A percentile compares a stretch with the other conserved stretches of the same genome.
Conservation (phyloP, 2,113 vertebrate genomes). For the Solea solea region DNA sequence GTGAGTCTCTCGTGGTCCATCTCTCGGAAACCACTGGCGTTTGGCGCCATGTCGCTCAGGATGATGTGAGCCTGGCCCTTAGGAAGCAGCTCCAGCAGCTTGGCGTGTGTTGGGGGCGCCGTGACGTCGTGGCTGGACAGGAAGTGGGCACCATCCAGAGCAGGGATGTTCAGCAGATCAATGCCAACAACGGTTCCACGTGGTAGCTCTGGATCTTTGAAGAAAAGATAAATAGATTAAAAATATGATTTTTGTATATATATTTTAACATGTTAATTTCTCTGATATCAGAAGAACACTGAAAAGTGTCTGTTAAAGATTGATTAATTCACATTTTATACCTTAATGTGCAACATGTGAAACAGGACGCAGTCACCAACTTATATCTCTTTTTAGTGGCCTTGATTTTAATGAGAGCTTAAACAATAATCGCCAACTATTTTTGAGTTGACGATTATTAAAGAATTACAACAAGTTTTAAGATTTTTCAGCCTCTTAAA, state of each 20-base stretch:
- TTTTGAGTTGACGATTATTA: no score
- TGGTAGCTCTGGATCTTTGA: slow-evolving; percentile 80
- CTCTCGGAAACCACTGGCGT: slow-evolving; percentile 88
- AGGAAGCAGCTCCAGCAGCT: slow-evolving; percentile 85
- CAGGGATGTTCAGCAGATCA: slow-evolving; percentile 85
- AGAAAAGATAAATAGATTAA: background rate
- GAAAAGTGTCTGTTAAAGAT: no score
- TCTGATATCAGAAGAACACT: no score
- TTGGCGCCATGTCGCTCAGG: slow-evolving; percentile 96
- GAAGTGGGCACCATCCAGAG: slow-evolving; percentile 90
- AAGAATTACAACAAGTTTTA: no score
- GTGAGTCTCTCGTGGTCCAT: slow-evolving; percentile 91
- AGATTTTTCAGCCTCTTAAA: no score
- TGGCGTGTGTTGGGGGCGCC: slow-evolving; percentile 71
- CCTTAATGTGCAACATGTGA: background rate
- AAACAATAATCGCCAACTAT: no score
- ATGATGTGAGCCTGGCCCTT: slow-evolving; percentile 84
- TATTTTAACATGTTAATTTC: no score
- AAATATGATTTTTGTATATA: no score
- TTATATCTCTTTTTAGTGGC: background rate
- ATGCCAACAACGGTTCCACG: slow-evolving; percentile 88
- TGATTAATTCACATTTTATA: no score
- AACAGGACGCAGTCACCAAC: background rate
- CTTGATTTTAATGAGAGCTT: no score
- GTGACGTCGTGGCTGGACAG: slow-evolving; percentile 84